Base-by-base conservation (phyloP, 2,888 invertebrate genomes). In the Chrysomela aeneicollis region DNA sequence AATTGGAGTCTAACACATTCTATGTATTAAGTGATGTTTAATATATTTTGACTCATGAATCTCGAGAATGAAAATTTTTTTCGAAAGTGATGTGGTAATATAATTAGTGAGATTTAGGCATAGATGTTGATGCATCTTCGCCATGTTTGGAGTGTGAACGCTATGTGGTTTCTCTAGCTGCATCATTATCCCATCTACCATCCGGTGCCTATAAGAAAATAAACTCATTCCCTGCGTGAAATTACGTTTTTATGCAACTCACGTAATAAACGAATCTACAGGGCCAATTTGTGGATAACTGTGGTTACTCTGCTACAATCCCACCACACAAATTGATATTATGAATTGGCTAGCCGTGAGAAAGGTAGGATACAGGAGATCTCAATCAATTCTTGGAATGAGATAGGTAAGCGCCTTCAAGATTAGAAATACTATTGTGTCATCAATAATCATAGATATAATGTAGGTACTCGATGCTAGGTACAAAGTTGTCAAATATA, bases 241-340 rank as follows among this genome's bases (percentile, higher is more conserved):
- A 42, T 42, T 42, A 15, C n/a, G 4, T 46, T 57, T 57, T 57
- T 42, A 57, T 57, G 46, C 57, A 57, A 8, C 57, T 57, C 57
- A 57, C 57, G 57, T 57, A 57, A 26, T 12, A 19, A 57, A 57
- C 46, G 47, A 57, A 57, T 26, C 42, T 57, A 21, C 46, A 46
- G 57, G 46, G 22, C 57, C 57, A 57, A 57, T 57, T 57, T 57
- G 57, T 57, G 32, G 22, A 46, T 57, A 57, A 57, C 57, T 55
- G 55, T 55, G 42, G 55, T 55, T 55, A n/a, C 42, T 55, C 35
- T 37, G 18, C 37, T 42, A n/a, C 42, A 21, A 12, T 55, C 35
- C 42, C 30, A 57, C 57, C 57, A 57, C 57, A 57, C 46, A 46
- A 57, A 57, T 46, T 57, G 15, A 57, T 22, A 57, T 57, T 57